phyloP scores from a whole-genome alignment of 2,888 invertebrate species.

The Atrina japonica region DNA sequence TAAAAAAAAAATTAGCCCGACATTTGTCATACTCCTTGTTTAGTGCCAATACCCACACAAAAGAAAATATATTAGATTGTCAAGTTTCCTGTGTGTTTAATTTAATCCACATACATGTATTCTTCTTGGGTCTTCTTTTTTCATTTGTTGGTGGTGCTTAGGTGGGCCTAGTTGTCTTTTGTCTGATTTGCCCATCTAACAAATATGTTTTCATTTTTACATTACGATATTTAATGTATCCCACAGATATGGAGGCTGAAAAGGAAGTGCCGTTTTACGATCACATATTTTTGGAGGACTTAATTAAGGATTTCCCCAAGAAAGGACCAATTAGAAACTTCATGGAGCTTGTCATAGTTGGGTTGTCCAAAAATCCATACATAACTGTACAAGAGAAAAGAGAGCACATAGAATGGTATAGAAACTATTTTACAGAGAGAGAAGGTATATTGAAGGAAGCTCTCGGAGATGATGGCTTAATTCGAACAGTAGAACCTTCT shows the following conservation, averaged over 20 bases:
- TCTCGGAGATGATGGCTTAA: slow-evolving; percentile 48
- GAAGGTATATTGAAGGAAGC: slow-evolving; percentile 81
- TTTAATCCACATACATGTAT: too few species aligned
- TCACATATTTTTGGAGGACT: slow-evolving; percentile 94
- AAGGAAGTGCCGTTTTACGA: slow-evolving; percentile 90
- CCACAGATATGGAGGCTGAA: slow-evolving; percentile 82
- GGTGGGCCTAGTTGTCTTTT: background rate
- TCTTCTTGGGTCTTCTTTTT: too few species aligned
- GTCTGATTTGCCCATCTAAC: background rate
- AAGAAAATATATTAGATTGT: background rate
- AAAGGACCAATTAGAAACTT: slow-evolving; percentile 96
- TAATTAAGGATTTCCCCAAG: slow-evolving; percentile 91
- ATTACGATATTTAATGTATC: too few species aligned
- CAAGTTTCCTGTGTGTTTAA: background rate
- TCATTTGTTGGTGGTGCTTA: too few species aligned
- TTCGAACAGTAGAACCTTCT: too few species aligned
- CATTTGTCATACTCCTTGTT: too few species aligned
- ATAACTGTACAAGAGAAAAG: slow-evolving; percentile 92
- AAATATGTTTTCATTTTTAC: background rate
- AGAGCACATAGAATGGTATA: slow-evolving; percentile 95
- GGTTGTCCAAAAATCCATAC: slow-evolving; percentile 96
- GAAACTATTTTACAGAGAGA: slow-evolving; percentile 91
- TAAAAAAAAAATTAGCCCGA: too few species aligned
- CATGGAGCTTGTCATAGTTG: slow-evolving; percentile 97
- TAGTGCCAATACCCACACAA: too few species aligned